Base-by-base conservation (phyloP, 2,797 vertebrate genomes). In the Hipposideros larvatus region DNA sequence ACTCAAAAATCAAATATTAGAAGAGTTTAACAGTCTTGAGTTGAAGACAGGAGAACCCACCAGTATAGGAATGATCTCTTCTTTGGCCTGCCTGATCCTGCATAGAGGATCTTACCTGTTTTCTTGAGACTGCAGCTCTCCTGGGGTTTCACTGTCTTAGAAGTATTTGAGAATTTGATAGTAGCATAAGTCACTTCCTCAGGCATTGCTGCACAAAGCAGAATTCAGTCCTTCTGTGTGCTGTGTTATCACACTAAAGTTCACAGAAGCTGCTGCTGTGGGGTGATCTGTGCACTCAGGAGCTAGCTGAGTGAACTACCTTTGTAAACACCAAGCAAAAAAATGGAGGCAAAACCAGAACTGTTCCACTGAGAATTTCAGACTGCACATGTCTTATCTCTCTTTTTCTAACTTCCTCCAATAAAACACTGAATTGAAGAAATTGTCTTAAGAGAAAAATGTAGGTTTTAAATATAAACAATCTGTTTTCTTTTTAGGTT, bases 331-430 rank as follows among this genome's bases (percentile, higher is more conserved):
- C 0, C 46, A 43, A 93, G 34, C 11, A 41, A 85, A 78, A 87
- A 51, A 65, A 55, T 48, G 34, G 61, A 79, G 48, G 51, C 71
- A 88, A 92, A 96, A 96, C 65, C 46, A 94, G 95, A 96, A 96
- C 84, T 84, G 16, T 41, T 21, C 16, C 41, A 5, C 24, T 82
- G 83, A 87, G 83, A 92, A 92, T 51, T 82, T 75, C 59, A 43
- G 43, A 75, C 37, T 63, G 28, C 22, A 31, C 37, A 24, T 5
- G 15, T 86, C 77, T 41, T 92, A 83, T 34, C 85, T 77, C 37
- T 24, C 11, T 46, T 78, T 65, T 37, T 21, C 19, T 87, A 65
- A 91, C 83, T 96, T 96, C 95, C 92, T 91, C 63, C 9, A 48
- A 10, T 70, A 65, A 91, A 77, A 46, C 8, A 78, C 41, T 2